Conservation (phyloP, 2,797 vertebrate species). For the Eremophila alpestris region DNA sequence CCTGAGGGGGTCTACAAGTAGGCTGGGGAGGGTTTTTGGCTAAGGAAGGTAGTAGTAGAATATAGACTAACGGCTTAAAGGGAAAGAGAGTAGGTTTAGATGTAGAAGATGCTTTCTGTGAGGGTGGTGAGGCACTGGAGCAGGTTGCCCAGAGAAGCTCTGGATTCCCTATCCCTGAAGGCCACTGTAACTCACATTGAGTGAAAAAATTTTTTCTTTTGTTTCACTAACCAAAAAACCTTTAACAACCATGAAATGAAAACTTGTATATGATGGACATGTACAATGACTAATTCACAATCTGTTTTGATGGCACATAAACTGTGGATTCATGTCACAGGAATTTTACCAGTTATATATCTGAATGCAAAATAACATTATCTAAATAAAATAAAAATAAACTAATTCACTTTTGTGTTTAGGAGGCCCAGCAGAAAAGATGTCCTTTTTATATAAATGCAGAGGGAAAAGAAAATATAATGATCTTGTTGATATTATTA, state of each 20-base stretch:
- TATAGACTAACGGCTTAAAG: neutral
- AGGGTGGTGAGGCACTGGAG: neutral
- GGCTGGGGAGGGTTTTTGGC: neutral
- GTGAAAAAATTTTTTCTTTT: neutral
- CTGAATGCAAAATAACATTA: constrained; percentile 41
- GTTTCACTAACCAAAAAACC: neutral
- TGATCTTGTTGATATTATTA: constrained; percentile 1
- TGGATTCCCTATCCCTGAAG: neutral
- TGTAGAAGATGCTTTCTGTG: neutral
- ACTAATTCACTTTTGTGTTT: neutral
- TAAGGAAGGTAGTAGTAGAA: neutral
- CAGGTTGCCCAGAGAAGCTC: neutral
- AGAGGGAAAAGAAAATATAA: neutral
- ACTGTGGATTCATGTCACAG: neutral
- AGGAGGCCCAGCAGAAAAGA: neutral
- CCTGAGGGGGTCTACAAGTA: neutral
- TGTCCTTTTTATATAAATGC: neutral
- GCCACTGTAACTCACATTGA: neutral
- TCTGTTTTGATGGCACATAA: neutral
- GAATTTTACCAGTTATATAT: constrained; percentile 2
- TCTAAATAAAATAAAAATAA: neutral
- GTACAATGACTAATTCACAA: neutral
- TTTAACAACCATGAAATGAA: neutral
- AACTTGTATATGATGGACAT: neutral
- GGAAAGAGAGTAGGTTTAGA: neutral